Base-by-base conservation (phyloP, 2,113 vertebrate species). In the Delphinus delphis region DNA sequence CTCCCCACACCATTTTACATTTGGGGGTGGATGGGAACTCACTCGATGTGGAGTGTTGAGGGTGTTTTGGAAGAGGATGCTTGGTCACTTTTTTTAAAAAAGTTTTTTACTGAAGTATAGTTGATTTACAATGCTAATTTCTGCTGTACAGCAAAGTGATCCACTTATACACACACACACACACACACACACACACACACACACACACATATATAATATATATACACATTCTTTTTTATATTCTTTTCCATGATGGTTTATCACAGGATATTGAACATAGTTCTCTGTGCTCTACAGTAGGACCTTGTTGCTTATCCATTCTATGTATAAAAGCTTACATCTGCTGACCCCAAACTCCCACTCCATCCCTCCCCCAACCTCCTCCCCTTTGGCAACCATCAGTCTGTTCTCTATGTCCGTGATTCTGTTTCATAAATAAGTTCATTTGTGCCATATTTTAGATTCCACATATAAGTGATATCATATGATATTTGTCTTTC, bases 11-110 rank as follows among this genome's bases (percentile, higher is more conserved):
- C 8, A 6, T 17, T 20, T 60, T 26, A 53, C 38, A 58, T 25
- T 36, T 26, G 33, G 4, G 26, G 31, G n/a, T 10, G 12, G n/a
- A 55, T 38, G 15, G 18, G 28, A 62, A 21, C 25, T 58, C 8
- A 50, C 26, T 31, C 2, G 1, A 6, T 3, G 2, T 8, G 41
- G 11, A 9, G 23, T 6, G 28, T 6, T 15, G 8, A 21, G 25
- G 8, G 17, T 17, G 13, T 33, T 53, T 38, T 21, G 25, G 81
- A 83, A 93, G 84, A 82, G 12, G 26, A 18, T 18, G 31, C 86
- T 95, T 81, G 90, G 85, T 73, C 96, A 93, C 96, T 88, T 88
- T 55, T 71, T 76, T 76, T 73, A 1, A 28, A 0, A 18, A 76
- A 53, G 53, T 10, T 76, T 76, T 76, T 47, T 50, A 20, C 11